These are phyloP conservation scores for Scaptomyza montana DNA, from an alignment of 1,140 invertebrate species.

Conservation along the genomic window DNA sequence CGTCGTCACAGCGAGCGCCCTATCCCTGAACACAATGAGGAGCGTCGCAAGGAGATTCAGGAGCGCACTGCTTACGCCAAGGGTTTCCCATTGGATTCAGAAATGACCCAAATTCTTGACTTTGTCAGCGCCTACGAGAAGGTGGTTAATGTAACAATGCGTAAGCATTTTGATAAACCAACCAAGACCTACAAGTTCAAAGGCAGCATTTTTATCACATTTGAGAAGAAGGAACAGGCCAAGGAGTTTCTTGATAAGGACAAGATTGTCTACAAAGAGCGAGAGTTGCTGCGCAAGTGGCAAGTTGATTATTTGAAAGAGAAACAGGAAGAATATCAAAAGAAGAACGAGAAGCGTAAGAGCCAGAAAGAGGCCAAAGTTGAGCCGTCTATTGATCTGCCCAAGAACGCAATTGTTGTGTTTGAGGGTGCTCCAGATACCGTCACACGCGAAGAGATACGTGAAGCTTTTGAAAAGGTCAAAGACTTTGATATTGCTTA, in stretches of 20 bases:
- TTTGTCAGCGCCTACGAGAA: constrained; percentile 90
- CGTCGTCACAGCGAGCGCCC: constrained; percentile 90
- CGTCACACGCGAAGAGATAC: constrained; percentile 89
- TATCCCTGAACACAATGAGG: constrained; percentile 93
- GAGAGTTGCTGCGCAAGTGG: constrained; percentile 88
- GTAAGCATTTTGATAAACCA: constrained; percentile 88
- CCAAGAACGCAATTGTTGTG: constrained; percentile 89
- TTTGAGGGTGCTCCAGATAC: constrained; percentile 87
- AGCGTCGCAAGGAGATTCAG: constrained; percentile 90
- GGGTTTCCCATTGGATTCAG: constrained; percentile 91
- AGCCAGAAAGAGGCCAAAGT: constrained; percentile 85
- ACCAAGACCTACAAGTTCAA: constrained; percentile 90
- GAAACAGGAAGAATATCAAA: constrained; percentile 87
- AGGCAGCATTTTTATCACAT: constrained; percentile 95
- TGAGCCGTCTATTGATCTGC: constrained; percentile 85
- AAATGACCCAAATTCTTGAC: constrained; percentile 89
- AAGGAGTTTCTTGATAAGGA: constrained; percentile 85
- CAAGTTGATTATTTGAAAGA: constrained; percentile 89
- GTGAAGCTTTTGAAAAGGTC: constrained; percentile 87
- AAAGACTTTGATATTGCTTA: constrained; percentile 87
- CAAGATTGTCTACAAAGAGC: constrained; percentile 89
- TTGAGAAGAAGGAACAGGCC: constrained; percentile 89
- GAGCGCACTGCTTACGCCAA: constrained; percentile 93
- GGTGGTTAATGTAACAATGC: constrained; percentile 91
- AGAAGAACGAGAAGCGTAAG: constrained; percentile 84